Conservation (phyloP, 2,888 invertebrate species). For the Agrotis exclamationis region DNA sequence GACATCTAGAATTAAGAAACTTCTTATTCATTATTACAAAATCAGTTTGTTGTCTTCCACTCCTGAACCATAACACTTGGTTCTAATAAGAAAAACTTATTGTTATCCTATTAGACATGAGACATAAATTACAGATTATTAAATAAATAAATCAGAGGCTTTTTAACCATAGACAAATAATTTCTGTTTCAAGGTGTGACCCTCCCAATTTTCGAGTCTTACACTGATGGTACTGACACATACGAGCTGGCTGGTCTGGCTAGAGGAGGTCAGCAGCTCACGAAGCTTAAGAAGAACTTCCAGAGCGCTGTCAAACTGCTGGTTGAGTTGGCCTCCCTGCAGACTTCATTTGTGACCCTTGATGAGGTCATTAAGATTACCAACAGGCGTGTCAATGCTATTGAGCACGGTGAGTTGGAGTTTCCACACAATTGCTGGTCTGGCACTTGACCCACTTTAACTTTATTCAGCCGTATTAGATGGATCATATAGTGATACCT, state of each 20-base stretch:
- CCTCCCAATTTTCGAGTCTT: conserved; percentile 98
- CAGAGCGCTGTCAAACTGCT: conserved; percentile 98
- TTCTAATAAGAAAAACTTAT: neutral
- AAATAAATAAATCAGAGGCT: no score
- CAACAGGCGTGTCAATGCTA: conserved; percentile 99
- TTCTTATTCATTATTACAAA: no score
- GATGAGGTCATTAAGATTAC: conserved; percentile 99
- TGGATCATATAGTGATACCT: no score
- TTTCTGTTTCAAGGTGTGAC: conserved; percentile 94
- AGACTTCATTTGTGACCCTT: conserved; percentile 99
- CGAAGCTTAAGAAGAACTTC: conserved; percentile 99
- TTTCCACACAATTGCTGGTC: no score
- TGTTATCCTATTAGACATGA: neutral
- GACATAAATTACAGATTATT: no score
- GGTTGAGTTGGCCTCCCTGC: conserved; percentile 99
- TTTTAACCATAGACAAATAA: no score
- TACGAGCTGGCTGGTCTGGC: conserved; percentile 99
- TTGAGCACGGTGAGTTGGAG: conserved; percentile 96
- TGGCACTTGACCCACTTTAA: no score
- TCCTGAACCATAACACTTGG: neutral
- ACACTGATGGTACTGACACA: conserved; percentile 98
- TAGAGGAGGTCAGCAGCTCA: conserved; percentile 98
- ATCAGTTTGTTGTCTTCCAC: neutral
- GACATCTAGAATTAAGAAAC: no score
- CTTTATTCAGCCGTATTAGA: no score